Evolutionary conservation across 1,140 invertebrate species (phyloP).

Genomic region (Drosophila littoralis): DNA sequence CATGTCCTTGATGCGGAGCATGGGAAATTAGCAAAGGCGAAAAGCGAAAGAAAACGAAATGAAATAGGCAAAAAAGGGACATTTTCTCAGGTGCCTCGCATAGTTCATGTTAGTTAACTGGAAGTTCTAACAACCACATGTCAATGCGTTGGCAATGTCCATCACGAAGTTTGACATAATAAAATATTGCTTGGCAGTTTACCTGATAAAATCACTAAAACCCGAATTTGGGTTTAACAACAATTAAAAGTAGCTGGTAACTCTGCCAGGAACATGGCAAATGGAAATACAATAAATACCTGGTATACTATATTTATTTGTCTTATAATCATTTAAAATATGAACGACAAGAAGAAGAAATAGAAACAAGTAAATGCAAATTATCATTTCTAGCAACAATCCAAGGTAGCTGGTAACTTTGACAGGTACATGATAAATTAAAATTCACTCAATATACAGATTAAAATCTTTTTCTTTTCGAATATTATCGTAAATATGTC

Average conservation of each 20-base stretch:
- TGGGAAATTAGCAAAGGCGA: conserved; percentile 18
- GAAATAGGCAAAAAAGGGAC: not conserved
- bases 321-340: no score
- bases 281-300: no score
- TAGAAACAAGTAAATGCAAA: no score
- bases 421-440: not conserved
- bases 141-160: not conserved
- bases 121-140: not conserved
- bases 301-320: no score
- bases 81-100: conserved; percentile 3
- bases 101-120: conserved; percentile 17
- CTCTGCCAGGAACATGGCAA: not conserved
- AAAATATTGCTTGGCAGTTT: not conserved
- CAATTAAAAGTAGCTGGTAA: not conserved
- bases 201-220: not conserved
- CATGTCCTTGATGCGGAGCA: conserved; percentile 25
- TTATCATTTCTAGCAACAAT: no score
- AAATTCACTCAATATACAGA: not conserved
- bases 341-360: no score
- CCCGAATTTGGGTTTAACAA: not conserved
- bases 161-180: not conserved
- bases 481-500: not conserved
- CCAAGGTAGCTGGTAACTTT: not conserved
- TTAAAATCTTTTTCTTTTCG: not conserved
- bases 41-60: not conserved